Percentiles rank a stretch among this genome's conserved stretches.
phyloP scores from a whole-genome alignment of 2,113 vertebrate genomes.

The Saimiri boliviensis region DNA sequence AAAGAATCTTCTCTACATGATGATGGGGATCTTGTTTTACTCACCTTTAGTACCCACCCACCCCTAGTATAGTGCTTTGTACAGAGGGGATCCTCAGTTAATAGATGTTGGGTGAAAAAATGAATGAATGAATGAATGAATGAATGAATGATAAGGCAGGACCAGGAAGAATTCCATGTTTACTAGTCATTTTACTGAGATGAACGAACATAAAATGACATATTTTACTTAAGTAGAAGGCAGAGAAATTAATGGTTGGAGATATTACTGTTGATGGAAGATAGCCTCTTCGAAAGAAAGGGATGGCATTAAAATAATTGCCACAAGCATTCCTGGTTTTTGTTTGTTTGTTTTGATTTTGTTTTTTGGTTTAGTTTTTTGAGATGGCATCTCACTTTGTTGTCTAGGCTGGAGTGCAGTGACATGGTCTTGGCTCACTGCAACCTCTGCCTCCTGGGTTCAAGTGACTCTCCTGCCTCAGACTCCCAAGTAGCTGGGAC shows the following conservation, averaged over 20 bases:
- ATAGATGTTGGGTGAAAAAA: no score
- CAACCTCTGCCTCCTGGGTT: no score
- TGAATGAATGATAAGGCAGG: no score
- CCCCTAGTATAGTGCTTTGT: background rate
- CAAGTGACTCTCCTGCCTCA: no score
- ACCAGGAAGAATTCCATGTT: background rate
- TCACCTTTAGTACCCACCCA: background rate
- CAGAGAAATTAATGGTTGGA: background rate
- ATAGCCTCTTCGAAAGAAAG: background rate
- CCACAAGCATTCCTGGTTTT: background rate
- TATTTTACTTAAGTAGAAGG: background rate
- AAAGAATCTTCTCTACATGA: background rate
- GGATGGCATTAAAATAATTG: background rate
- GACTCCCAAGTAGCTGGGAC: no score
- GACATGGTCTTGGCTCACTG: no score
- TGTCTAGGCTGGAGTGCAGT: no score
- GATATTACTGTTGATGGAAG: background rate
- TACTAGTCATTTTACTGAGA: background rate
- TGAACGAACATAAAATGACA: background rate
- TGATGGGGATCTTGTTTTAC: background rate
- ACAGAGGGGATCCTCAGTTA: background rate
- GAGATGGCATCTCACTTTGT: rapidly evolving
- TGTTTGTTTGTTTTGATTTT: no score
- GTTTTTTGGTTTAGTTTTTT: no score
- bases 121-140: no score